Evolutionary conservation across 1,140 invertebrate species (phyloP).

Genomic region (Rhagoletis zephyria): DNA sequence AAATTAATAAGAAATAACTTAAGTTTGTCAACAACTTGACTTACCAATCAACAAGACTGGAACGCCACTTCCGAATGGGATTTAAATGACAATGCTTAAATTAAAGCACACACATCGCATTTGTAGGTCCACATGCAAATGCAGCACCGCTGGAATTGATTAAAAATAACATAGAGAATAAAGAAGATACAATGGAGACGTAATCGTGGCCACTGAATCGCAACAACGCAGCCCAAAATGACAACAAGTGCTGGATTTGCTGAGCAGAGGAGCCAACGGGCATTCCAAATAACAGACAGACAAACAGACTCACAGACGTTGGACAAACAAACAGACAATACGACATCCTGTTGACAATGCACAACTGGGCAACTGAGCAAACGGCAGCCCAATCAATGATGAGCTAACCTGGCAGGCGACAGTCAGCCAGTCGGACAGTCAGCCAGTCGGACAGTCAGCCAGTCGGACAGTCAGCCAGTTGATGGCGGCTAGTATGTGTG

Average conservation of each 20-base stretch:
- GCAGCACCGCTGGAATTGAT: constrained; percentile 5
- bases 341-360: constrained; percentile 36
- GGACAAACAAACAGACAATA: background rate
- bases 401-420: no score
- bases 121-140: background rate
- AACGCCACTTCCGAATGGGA: background rate
- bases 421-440: no score
- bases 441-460: no score
- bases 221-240: background rate
- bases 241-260: constrained; percentile 8
- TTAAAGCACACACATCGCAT: background rate
- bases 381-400: no score
- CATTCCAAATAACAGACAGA: no score
- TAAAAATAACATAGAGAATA: constrained; percentile 3
- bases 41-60: background rate
- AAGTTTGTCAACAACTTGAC: no score
- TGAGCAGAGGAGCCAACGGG: background rate
- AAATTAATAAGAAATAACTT: no score
- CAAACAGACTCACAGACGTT: background rate
- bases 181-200: constrained; percentile 19
- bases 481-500: no score
- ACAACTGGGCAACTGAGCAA: no score
- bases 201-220: constrained; percentile 24
- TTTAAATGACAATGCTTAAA: no score
- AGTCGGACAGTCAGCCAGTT: background rate